Conservation (phyloP, 2,888 invertebrate genomes). For the Marasmarcha lunaedactyla region DNA sequence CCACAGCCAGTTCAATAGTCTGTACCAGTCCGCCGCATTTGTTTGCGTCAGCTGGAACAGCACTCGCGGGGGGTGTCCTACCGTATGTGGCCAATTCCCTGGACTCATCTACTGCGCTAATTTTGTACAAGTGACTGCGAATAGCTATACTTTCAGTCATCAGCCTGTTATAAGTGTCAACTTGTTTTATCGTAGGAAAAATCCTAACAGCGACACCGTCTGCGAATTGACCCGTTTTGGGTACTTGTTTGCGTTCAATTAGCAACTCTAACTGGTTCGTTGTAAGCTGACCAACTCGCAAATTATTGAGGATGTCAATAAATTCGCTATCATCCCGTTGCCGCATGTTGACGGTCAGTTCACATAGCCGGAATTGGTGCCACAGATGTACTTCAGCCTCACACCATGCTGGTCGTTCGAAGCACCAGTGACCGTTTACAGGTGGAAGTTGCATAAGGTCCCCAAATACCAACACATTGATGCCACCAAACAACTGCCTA, state of each 20-base stretch:
- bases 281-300: constrained; percentile 1
- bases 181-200: too few species aligned
- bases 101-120: too few species aligned
- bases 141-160: too few species aligned
- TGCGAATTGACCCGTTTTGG: not conserved
- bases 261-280: not conserved
- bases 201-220: not conserved
- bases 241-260: not conserved
- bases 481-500: constrained; percentile 1
- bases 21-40: too few species aligned
- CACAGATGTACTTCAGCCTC: not conserved
- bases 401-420: not conserved
- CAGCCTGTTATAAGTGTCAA: too few species aligned
- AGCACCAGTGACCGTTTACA: constrained; percentile 1
- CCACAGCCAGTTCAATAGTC: too few species aligned
- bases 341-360: not conserved
- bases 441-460: constrained; percentile 6
- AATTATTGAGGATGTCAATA: constrained; percentile 1
- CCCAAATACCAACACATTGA: constrained; percentile 2
- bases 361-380: constrained; percentile 1
- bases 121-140: too few species aligned
- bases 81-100: too few species aligned
- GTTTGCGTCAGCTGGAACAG: too few species aligned
- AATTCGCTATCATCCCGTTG: constrained; percentile 1
- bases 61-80: too few species aligned